Percentiles rank a stretch among this genome's conserved stretches.
These are phyloP conservation scores for Gobiocypris rarus DNA, from an alignment of 2,113 vertebrate species.

Conservation along the genomic window DNA sequence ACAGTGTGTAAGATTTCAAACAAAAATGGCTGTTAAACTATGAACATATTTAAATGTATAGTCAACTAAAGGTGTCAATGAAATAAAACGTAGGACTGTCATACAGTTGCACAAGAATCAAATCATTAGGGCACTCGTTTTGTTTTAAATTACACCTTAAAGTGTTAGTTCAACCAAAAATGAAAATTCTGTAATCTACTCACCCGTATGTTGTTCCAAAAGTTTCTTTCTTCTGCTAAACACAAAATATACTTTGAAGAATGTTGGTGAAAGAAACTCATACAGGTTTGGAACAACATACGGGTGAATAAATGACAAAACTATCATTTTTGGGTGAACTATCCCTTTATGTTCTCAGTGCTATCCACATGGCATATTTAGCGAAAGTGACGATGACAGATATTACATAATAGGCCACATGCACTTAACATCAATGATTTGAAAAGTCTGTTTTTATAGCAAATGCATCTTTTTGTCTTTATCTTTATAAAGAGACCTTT, in stretches of 20 bases:
- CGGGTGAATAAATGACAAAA: too few species aligned
- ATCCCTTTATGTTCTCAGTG: neutral
- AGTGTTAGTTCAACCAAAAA: too few species aligned
- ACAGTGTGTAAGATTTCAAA: slow-evolving; percentile 26
- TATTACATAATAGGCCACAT: slow-evolving; percentile 36
- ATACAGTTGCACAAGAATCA: slow-evolving; percentile 17
- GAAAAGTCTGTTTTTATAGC: slow-evolving; percentile 1
- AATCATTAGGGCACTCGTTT: neutral
- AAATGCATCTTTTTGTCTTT: slow-evolving; percentile 20
- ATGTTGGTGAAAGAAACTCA: too few species aligned
- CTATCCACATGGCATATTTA: slow-evolving; percentile 33
- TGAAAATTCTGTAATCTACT: too few species aligned
- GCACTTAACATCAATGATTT: slow-evolving; percentile 39
- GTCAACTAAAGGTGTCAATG: slow-evolving; percentile 29
- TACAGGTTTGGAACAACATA: too few species aligned
- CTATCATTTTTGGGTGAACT: too few species aligned
- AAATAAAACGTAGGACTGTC: slow-evolving; percentile 27
- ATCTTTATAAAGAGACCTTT: neutral
- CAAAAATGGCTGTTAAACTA: neutral
- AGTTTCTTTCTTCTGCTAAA: too few species aligned
- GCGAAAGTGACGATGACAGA: slow-evolving; percentile 21
- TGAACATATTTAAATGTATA: slow-evolving; percentile 27
- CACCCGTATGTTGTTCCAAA: too few species aligned
- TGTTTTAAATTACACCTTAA: slow-evolving; percentile 12
- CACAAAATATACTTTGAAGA: too few species aligned